phyloP scores from a whole-genome alignment of 2,113 vertebrate genomes.

The Stomatorhinus ivindoensis region DNA sequence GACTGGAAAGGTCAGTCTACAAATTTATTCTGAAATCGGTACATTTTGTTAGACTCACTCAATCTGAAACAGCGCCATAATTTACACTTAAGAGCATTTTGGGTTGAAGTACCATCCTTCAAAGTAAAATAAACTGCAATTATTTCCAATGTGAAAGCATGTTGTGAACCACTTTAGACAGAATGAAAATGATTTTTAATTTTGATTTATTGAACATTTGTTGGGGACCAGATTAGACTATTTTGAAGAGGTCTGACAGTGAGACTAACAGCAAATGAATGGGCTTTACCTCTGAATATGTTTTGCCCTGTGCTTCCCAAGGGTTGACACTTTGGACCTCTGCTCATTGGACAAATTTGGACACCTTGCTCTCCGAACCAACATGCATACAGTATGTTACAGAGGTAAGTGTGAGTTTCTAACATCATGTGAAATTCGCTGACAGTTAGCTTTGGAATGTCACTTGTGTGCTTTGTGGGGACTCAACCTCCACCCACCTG shows the following conservation, averaged over 20 bases:
- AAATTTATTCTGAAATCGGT: not conserved
- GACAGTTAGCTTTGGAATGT: conserved; percentile 53
- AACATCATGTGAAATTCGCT: not conserved
- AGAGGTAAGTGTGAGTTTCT: not conserved
- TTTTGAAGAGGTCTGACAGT: not conserved
- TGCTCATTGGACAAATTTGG: not conserved
- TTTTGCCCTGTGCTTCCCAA: not conserved
- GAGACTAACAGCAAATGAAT: not conserved
- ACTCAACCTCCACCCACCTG: conserved; percentile 47
- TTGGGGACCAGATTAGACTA: not conserved
- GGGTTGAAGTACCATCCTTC: not conserved
- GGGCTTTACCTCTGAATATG: not conserved
- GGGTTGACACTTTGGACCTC: not conserved
- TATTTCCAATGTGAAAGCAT: not conserved
- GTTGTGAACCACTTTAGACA: not conserved
- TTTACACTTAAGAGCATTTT: not conserved
- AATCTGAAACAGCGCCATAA: not conserved
- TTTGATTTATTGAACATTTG: not conserved
- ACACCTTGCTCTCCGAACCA: not conserved
- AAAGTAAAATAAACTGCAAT: not conserved
- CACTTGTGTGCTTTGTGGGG: conserved; percentile 57
- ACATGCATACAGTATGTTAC: not conserved
- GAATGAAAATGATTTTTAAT: not conserved
- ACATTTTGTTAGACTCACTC: not conserved
- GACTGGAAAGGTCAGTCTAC: not conserved